Percentiles rank a stretch among this genome's conserved stretches.
phyloP scores from a whole-genome alignment of 1,140 invertebrate genomes.

The Gonatopus flavifemur region DNA sequence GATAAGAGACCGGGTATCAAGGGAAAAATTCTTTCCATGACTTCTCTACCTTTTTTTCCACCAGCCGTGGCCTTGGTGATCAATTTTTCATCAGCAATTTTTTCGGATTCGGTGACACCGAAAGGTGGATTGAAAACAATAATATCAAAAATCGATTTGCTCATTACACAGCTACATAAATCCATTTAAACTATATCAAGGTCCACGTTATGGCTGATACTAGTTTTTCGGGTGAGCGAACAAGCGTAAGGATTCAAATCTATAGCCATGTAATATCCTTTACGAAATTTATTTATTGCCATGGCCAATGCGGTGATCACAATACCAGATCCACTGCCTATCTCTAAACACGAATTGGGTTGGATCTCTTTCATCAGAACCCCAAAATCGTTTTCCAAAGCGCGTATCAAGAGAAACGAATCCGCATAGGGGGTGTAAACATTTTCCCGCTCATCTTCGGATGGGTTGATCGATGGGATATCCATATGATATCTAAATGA shows the following conservation, averaged over 20 bases:
- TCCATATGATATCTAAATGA: too few relatives aligned
- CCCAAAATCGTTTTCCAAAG: constrained; percentile 80
- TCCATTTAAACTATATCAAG: constrained; percentile 72
- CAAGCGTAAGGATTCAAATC: constrained; percentile 85
- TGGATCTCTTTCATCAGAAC: constrained; percentile 60
- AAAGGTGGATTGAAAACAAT: constrained; percentile 98
- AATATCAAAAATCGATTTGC: constrained; percentile 70
- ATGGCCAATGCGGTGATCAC: constrained; percentile 83
- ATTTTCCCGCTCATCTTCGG: constrained; percentile 50
- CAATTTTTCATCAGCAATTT: constrained; percentile 61
- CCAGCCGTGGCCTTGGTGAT: constrained; percentile 83
- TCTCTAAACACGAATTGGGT: constrained; percentile 79
- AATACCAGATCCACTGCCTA: constrained; percentile 91
- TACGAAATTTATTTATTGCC: constrained; percentile 58
- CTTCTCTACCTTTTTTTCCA: constrained; percentile 73
- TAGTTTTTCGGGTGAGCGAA: constrained; percentile 67
- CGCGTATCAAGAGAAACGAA: constrained; percentile 91
- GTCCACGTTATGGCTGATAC: constrained; percentile 62
- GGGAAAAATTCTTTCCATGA: constrained; percentile 77
- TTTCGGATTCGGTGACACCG: constrained; percentile 80
- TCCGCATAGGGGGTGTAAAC: constrained; percentile 99
- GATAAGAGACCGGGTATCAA: constrained; percentile 71
- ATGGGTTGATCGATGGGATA: constrained; percentile 62
- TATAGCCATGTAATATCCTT: constrained; percentile 66
- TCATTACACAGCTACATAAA: constrained; percentile 60